These are phyloP conservation scores for Pygoscelis adeliae DNA, from an alignment of 2,113 vertebrate genomes.

Conservation along the genomic window DNA sequence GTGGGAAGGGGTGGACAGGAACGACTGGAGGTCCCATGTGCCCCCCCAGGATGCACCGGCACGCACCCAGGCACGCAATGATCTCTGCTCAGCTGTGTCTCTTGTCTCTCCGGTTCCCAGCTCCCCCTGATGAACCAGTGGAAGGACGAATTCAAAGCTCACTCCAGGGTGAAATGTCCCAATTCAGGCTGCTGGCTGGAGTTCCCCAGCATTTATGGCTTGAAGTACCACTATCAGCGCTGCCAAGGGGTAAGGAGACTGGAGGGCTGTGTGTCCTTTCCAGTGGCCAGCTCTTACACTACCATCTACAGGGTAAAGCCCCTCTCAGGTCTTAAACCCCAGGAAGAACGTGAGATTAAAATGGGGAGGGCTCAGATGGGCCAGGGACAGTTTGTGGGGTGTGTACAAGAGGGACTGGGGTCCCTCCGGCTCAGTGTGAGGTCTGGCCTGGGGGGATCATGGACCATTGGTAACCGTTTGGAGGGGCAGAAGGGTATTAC, in stretches of 20 bases:
- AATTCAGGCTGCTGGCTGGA: constrained; percentile 95
- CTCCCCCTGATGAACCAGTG: constrained; percentile 92
- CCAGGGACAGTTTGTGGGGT: neutral
- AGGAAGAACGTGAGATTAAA: neutral
- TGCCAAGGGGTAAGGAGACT: constrained; percentile 90
- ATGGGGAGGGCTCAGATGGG: neutral
- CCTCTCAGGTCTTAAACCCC: neutral
- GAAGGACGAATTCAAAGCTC: constrained; percentile 96
- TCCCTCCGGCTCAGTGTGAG: neutral
- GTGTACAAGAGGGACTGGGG: neutral
- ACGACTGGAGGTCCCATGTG: neutral
- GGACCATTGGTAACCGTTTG: neutral
- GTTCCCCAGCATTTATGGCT: constrained; percentile 96
- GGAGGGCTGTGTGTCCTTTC: neutral
- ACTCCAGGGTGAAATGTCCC: constrained; percentile 92
- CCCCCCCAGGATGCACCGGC: neutral
- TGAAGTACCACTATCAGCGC: constrained; percentile 98
- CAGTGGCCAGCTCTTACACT: neutral
- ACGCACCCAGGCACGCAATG: fast-evolving
- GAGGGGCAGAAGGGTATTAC: neutral
- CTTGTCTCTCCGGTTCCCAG: constrained; percentile 67
- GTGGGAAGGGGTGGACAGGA: neutral
- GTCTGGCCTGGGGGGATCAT: neutral
- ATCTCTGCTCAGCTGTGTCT: neutral
- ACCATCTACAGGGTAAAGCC: neutral